A percentile compares a stretch with the other conserved stretches of the same genome.
These are phyloP conservation scores for Ophiodon elongatus DNA, from an alignment of 2,113 vertebrate species.

Conservation along the genomic window DNA sequence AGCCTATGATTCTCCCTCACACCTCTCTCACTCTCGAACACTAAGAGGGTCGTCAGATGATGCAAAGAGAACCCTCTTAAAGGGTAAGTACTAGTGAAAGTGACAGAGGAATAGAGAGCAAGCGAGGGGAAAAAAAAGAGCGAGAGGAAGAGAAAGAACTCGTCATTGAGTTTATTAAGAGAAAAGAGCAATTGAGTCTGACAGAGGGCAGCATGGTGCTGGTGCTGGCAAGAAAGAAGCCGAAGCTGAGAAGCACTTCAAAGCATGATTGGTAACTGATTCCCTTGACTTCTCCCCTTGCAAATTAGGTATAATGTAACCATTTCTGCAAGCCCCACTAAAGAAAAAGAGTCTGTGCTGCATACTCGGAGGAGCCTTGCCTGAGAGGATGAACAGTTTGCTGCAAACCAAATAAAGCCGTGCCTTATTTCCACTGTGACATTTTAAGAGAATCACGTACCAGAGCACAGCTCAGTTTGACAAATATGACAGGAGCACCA, in stretches of 20 bases:
- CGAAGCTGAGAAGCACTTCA: constrained; percentile 62
- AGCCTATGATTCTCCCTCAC: constrained; percentile 46
- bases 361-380: constrained; percentile 39
- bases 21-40: constrained; percentile 39
- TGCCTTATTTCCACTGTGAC: constrained; percentile 39
- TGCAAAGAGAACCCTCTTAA: constrained; percentile 56
- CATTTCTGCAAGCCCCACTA: constrained; percentile 38
- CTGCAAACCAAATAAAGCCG: constrained; percentile 52
- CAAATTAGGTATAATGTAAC: constrained; percentile 62
- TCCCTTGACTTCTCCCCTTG: constrained; percentile 55
- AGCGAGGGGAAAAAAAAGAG: constrained; percentile 29
- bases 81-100: constrained; percentile 64
- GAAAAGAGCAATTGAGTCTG: constrained; percentile 71
- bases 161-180: constrained; percentile 72
- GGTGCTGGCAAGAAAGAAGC: constrained; percentile 38
- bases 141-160: constrained; percentile 34
- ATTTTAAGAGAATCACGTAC: constrained; percentile 31
- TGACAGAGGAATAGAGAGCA: constrained; percentile 51
- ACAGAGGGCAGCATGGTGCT: constrained; percentile 59
- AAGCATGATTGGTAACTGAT: constrained; percentile 58
- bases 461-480: constrained; percentile 44
- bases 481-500: constrained; percentile 46
- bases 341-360: constrained; percentile 15
- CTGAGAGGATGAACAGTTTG: constrained; percentile 41
- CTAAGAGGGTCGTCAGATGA: constrained; percentile 70